Evolutionary conservation across 2,888 invertebrate genomes (phyloP).

Genomic region (Cataglyphis rosenhaueri): DNA sequence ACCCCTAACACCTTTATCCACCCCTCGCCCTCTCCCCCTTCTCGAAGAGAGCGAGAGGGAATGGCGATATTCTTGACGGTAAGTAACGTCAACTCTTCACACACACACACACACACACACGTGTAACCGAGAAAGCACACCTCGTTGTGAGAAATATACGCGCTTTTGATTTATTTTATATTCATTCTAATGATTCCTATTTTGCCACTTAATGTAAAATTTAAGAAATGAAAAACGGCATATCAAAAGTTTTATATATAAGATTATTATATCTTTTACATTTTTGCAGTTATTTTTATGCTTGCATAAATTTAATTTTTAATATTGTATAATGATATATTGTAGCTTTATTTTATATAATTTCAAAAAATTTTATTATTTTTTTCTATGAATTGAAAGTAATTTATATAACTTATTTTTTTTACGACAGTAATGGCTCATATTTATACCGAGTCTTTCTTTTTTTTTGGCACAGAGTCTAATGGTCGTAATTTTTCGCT

Average conservation of each 20-base stretch:
- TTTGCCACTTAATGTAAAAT: background rate
- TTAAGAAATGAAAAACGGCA: background rate
- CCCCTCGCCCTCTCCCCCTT: background rate
- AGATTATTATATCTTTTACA: background rate
- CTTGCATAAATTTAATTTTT: slow-evolving; percentile 3
- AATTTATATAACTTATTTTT: background rate
- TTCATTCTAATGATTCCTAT: background rate
- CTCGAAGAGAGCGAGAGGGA: slow-evolving; percentile 7
- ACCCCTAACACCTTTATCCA: slow-evolving; percentile 80
- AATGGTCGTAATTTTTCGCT: slow-evolving; percentile 78
- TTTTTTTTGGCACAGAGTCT: background rate
- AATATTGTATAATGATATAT: background rate
- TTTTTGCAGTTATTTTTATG: background rate
- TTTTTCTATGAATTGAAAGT: background rate
- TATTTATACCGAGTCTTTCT: background rate
- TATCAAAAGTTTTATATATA: background rate
- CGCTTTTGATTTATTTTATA: background rate
- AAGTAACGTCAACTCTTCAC: slow-evolving; percentile 1
- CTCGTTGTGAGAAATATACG: slow-evolving; percentile 2
- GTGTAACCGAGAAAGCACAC: slow-evolving; percentile 61
- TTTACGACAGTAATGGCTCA: background rate
- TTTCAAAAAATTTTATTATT: background rate
- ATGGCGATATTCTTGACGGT: slow-evolving; percentile 41
- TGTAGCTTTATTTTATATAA: background rate
- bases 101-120: slow-evolving; percentile 10